phyloP scores from a whole-genome alignment of 53 echinoderm and acorn worm genomes.

The Luidia sarsii region DNA sequence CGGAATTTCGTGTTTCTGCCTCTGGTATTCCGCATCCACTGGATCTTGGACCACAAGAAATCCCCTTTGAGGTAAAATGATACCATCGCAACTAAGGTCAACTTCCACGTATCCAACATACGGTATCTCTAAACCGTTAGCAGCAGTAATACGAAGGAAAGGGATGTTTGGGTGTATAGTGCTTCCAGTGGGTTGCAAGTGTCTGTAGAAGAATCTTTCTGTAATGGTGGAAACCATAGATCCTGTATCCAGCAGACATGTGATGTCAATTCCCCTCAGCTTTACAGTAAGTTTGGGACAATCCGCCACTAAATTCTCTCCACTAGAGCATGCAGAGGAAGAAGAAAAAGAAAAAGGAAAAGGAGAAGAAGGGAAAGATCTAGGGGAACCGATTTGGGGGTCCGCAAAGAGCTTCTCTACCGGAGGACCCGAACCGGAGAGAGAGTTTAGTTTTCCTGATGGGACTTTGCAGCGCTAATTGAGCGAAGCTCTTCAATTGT shows the following conservation, averaged over 20 bases:
- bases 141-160: neutral
- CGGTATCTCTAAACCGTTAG: neutral
- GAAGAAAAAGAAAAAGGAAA: neutral
- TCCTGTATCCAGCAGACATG: neutral
- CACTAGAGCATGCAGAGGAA: no score
- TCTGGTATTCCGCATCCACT: neutral
- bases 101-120: slow-evolving; percentile 4
- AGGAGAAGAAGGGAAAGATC: no score
- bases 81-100: neutral
- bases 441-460: slow-evolving; percentile 15
- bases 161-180: neutral
- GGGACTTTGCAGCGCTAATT: neutral
- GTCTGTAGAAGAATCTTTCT: neutral
- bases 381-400: no score
- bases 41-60: neutral
- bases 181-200: neutral
- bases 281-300: neutral
- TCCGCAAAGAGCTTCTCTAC: neutral
- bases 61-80: slow-evolving; percentile 2
- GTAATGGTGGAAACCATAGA: neutral
- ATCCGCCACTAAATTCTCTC: neutral
- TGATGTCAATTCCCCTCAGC: neutral
- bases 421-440: neutral
- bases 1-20: neutral
- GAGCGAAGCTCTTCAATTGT: neutral